These are phyloP conservation scores for Gambusia holbrooki DNA, from an alignment of 2,113 vertebrate species.

Conservation along the genomic window DNA sequence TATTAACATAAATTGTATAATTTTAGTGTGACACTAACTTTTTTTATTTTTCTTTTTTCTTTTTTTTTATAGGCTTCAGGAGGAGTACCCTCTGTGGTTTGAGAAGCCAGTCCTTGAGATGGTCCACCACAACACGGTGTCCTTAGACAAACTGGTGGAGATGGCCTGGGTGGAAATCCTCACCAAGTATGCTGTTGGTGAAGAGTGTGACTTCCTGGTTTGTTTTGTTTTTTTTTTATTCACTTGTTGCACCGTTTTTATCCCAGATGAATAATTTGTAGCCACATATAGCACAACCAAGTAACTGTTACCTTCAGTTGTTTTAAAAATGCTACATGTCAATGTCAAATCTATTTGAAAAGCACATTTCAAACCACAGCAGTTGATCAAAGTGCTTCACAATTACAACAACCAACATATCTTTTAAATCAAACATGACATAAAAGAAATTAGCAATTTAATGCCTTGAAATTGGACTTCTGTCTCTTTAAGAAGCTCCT, in stretches of 20 bases:
- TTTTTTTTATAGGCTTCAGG: conserved; percentile 86
- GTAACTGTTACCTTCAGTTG: no score
- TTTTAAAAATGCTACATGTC: no score
- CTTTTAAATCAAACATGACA: no score
- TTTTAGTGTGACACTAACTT: neutral
- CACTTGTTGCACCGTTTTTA: neutral
- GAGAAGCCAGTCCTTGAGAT: conserved; percentile 96
- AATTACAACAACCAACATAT: no score
- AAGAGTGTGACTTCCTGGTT: conserved; percentile 97
- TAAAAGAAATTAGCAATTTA: no score
- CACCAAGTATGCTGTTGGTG: conserved; percentile 94
- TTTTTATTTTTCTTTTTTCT: neutral
- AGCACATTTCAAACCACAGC: no score
- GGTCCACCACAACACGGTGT: conserved; percentile 97
- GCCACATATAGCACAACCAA: no score
- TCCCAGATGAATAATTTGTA: no score
- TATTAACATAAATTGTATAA: neutral
- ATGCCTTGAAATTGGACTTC: no score
- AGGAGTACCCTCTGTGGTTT: conserved; percentile 96
- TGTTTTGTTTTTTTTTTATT: conserved; percentile 40
- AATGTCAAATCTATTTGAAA: no score
- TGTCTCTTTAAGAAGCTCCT: no score
- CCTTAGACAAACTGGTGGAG: conserved; percentile 95
- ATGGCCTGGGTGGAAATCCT: conserved; percentile 96
- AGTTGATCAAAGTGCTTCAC: no score